Percentiles rank a stretch among this genome's conserved stretches.
Evolutionary conservation across 2,888 invertebrate genomes (phyloP).

Genomic region (Teleogryllus oceanicus): DNA sequence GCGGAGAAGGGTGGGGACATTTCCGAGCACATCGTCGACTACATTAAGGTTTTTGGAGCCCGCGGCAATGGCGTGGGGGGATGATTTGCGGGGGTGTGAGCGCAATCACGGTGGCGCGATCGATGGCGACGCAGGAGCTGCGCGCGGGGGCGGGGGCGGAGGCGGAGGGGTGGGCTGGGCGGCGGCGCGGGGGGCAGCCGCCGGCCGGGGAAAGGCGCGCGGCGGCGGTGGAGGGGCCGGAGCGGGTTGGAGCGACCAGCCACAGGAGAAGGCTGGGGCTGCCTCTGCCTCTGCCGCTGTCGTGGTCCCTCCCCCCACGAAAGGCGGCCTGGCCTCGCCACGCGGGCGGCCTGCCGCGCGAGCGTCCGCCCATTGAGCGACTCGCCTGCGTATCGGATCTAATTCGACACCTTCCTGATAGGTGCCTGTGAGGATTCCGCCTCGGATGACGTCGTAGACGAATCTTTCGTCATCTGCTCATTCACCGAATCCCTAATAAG

Average conservation of each 20-base stretch:
- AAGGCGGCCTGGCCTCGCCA: no score
- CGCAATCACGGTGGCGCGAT: not conserved
- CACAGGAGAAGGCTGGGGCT: no score
- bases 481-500: no score
- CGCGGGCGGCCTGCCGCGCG: no score
- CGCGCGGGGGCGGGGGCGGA: not conserved
- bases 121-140: not conserved
- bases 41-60: not conserved
- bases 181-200: not conserved
- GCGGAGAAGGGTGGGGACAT: not conserved
- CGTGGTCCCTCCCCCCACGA: no score
- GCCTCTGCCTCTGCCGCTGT: no score
- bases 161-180: not conserved
- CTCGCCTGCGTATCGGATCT: no score
- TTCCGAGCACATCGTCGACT: slow-evolving; percentile 18
- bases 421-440: no score
- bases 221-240: not conserved
- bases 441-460: no score
- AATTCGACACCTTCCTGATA: no score
- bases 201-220: not conserved
- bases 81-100: slow-evolving; percentile 18
- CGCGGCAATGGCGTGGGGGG: not conserved
- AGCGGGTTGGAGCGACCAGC: not conserved
- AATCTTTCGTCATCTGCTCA: no score
- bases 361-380: no score